phyloP scores from a whole-genome alignment of 2,888 invertebrate species.

The Dioctria rufipes region DNA sequence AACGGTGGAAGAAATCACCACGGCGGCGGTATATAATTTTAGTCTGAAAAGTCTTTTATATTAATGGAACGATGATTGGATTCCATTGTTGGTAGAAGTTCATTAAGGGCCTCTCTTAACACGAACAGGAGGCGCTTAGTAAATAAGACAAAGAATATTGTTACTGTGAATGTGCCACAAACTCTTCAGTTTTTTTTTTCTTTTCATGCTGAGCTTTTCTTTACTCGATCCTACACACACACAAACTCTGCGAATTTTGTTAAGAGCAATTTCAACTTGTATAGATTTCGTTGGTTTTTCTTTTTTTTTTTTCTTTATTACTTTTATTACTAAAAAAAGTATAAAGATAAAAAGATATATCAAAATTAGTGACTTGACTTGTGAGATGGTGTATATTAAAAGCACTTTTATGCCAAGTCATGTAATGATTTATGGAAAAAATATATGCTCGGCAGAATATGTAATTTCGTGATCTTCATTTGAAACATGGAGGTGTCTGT shows the following conservation, averaged over 20 bases:
- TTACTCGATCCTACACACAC: background rate
- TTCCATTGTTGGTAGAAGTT: constrained; percentile 56
- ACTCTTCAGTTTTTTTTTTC: background rate
- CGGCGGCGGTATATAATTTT: constrained; percentile 26
- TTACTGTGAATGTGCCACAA: background rate
- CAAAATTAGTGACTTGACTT: constrained; percentile 18
- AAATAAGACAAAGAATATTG: constrained; percentile 45
- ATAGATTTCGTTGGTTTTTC: background rate
- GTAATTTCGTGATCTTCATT: constrained; percentile 32
- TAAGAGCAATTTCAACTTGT: constrained; percentile 13
- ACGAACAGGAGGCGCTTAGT: background rate
- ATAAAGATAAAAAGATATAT: constrained; percentile 44
- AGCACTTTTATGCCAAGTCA: constrained; percentile 35
- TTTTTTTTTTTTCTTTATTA: background rate
- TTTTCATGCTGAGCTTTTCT: constrained; percentile 18
- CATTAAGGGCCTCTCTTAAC: constrained; percentile 52
- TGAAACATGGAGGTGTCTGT: background rate
- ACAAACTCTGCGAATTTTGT: background rate
- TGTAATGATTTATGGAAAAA: constrained; percentile 39
- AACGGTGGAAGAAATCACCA: background rate
- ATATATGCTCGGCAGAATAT: background rate
- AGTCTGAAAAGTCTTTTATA: constrained; percentile 56
- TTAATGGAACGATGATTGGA: constrained; percentile 60
- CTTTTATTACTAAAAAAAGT: no score
- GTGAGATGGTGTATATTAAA: background rate